These are phyloP conservation scores for Calliopsis andreniformis DNA, from an alignment of 1,140 invertebrate species.

Conservation along the genomic window DNA sequence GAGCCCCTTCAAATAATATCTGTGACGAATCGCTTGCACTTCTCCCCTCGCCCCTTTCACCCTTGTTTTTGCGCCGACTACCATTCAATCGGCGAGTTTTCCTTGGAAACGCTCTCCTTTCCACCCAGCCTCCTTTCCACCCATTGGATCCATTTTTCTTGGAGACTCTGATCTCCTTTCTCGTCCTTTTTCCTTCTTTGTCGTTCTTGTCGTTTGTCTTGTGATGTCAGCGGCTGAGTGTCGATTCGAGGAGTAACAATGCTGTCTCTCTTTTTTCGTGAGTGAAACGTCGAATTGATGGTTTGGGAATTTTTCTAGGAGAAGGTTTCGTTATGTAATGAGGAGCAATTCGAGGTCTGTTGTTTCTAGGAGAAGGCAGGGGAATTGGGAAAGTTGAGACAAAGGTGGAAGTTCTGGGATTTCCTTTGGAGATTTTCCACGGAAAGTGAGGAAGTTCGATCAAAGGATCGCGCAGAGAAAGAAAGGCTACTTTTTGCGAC, in stretches of 20 bases:
- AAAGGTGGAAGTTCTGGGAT: no score
- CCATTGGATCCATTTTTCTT: neutral
- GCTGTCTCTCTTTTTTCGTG: neutral
- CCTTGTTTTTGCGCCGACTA: constrained; percentile 50
- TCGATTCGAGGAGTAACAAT: constrained; percentile 17
- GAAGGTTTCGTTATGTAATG: no score
- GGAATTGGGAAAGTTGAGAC: no score
- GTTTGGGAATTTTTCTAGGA: no score
- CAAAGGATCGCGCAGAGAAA: constrained; percentile 12
- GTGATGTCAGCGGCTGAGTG: constrained; percentile 24
- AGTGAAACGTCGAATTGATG: neutral
- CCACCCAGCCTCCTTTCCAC: no score
- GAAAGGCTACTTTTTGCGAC: neutral
- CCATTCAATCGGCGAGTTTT: constrained; percentile 28
- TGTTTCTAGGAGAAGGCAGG: no score
- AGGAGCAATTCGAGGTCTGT: no score
- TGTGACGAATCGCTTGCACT: constrained; percentile 80
- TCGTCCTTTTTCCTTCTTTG: neutral
- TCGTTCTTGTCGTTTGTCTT: constrained; percentile 3
- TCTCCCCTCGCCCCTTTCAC: constrained; percentile 27
- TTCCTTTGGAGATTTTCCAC: no score
- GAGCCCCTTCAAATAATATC: constrained; percentile 80
- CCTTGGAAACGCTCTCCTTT: constrained; percentile 1
- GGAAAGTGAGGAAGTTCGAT: neutral
- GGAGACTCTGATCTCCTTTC: neutral